These are phyloP conservation scores for Drosophila carrolli DNA, from an alignment of 1,140 invertebrate species.

Conservation along the genomic window DNA sequence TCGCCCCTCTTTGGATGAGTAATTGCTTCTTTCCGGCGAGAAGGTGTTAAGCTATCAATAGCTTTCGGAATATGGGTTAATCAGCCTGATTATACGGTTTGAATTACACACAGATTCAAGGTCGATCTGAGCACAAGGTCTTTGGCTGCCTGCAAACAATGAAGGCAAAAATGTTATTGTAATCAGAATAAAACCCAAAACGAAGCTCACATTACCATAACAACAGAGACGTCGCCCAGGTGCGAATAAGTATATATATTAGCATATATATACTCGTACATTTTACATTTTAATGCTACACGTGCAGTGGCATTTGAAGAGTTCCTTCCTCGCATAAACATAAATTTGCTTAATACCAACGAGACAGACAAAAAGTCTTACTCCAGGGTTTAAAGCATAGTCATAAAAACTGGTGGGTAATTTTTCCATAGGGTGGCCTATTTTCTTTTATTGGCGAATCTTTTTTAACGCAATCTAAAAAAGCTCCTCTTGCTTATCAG, in stretches of 20 bases:
- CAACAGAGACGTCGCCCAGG: conserved; percentile 24
- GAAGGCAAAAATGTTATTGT: conserved; percentile 49
- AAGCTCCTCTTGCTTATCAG: no score
- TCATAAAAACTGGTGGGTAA: conserved; percentile 2
- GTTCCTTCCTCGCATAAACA: conserved; percentile 21
- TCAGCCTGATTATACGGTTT: conserved; percentile 18
- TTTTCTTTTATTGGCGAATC: not conserved
- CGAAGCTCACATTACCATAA: conserved; percentile 60
- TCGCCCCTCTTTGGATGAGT: not conserved
- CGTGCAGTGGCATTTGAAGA: conserved; percentile 17
- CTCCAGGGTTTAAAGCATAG: not conserved
- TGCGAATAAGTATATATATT: conserved; percentile 35
- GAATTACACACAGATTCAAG: conserved; percentile 30
- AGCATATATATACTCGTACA: conserved; percentile 5
- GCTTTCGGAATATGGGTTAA: conserved; percentile 19
- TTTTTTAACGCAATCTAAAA: not conserved
- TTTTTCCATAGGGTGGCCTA: not conserved
- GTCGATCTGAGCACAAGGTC: conserved; percentile 32
- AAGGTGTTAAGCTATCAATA: conserved; percentile 7
- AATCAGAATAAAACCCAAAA: conserved; percentile 52
- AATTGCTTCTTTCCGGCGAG: not conserved
- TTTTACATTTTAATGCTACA: conserved; percentile 23
- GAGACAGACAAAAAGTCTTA: not conserved
- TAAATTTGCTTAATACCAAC: conserved; percentile 22
- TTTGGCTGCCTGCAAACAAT: conserved; percentile 32